phyloP scores from a whole-genome alignment of 2,113 vertebrate genomes.

The Muntiacus muntjak region DNA sequence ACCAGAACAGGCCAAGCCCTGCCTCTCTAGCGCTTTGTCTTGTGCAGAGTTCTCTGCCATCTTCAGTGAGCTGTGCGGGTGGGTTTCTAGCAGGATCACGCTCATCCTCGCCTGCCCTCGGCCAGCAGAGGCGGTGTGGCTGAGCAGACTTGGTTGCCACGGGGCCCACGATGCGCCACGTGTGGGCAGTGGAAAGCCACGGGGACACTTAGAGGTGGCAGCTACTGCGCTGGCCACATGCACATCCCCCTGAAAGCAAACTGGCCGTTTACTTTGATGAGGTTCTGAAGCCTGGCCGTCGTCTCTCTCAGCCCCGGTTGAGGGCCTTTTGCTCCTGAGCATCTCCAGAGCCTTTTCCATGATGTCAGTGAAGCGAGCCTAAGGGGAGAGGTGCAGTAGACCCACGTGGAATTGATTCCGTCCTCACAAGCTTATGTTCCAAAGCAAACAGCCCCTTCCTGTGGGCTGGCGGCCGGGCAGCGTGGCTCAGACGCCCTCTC shows the following conservation, averaged over 20 bases:
- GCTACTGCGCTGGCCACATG: accelerated
- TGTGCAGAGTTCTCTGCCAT: background rate
- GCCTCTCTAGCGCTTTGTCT: background rate
- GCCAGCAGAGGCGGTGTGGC: accelerated
- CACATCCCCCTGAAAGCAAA: background rate
- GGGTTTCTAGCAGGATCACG: accelerated
- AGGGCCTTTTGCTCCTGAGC: background rate
- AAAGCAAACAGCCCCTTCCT: constrained; percentile 84
- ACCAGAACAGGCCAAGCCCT: background rate
- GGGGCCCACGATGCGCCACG: accelerated
- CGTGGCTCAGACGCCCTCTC: constrained; percentile 84
- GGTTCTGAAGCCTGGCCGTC: background rate
- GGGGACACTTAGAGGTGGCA: background rate
- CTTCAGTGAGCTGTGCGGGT: background rate
- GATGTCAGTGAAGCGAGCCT: background rate
- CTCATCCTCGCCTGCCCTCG: accelerated
- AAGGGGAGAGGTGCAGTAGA: constrained; percentile 33
- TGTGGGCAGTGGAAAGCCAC: background rate
- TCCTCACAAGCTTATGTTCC: constrained; percentile 71
- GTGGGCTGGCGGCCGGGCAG: constrained; percentile 64
- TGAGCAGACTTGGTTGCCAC: accelerated
- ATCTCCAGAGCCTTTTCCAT: background rate
- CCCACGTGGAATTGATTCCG: background rate
- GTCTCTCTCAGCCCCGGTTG: background rate
- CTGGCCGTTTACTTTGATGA: background rate